Evolutionary conservation across 2,113 vertebrate genomes (phyloP).

Genomic region (Tachysurus fulvidraco): DNA sequence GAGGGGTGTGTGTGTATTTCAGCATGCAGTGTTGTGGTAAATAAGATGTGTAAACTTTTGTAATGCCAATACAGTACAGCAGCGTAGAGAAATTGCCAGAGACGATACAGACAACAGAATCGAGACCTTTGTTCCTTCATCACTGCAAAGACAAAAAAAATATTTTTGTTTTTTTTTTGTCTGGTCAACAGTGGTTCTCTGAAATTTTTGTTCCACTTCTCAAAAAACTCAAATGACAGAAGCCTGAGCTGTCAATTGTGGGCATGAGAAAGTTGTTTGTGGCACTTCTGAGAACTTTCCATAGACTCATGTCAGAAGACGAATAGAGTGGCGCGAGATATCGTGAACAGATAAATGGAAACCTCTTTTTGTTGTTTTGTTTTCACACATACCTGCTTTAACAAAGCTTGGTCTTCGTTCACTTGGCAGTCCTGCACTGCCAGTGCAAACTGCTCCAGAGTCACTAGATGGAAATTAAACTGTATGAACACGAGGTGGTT

Average conservation of each 20-base stretch:
- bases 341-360: slow-evolving; percentile 63
- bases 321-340: slow-evolving; percentile 44
- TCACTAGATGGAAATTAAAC: slow-evolving; percentile 50
- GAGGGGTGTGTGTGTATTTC: background rate
- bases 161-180: background rate
- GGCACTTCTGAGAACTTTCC: slow-evolving; percentile 68
- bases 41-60: background rate
- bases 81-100: background rate
- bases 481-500: slow-evolving; percentile 21
- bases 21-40: background rate
- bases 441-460: slow-evolving; percentile 65
- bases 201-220: slow-evolving; percentile 23
- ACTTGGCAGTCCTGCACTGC: slow-evolving; percentile 58
- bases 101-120: background rate
- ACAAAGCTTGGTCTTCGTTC: slow-evolving; percentile 58
- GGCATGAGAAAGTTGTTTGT: slow-evolving; percentile 30
- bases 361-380: slow-evolving; percentile 52
- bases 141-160: background rate
- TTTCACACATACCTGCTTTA: slow-evolving; percentile 64
- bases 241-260: slow-evolving; percentile 29
- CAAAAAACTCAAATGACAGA: slow-evolving; percentile 4
- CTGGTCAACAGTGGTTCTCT: slow-evolving; percentile 14
- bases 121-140: background rate
- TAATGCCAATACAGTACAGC: background rate
- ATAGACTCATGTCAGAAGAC: slow-evolving; percentile 67